Evolutionary conservation across 2,888 invertebrate species (phyloP), one percentile per base, ranked within the genome.

Genomic region (Synergus umbraculus): DNA sequence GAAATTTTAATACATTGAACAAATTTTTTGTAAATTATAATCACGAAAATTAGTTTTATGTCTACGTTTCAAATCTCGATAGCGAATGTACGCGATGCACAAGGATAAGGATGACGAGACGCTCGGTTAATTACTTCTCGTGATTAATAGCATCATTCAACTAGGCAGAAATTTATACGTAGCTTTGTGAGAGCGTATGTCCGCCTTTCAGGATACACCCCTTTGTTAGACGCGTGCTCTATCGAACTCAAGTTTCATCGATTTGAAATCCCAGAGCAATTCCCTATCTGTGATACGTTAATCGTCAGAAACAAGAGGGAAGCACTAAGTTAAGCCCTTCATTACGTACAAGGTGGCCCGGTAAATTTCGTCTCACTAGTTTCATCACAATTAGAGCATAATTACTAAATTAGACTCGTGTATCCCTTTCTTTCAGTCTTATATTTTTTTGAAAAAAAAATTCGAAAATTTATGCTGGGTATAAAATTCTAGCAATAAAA

Each of bases 81-180:
- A 54, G 73, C 29, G 29, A 69, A 29, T 29, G 29, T 46, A 22
- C 49, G 10, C 29, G 15, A 49, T 73, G 73, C 2, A 54, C 49
- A 54, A 54, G 76, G 76, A 80, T 80, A 80, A 81, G 80, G 80
- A 81, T 81, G 81, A 80, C 79, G 76, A 58, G 78, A 83, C 79
- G 79, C 80, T 78, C 66, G 76, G 80, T 82, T 83, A 83, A 83
- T 83, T 80, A 82, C 82, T 82, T 78, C 78, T 67, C 15, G 78
- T 80, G 83, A 82, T 82, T 76, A 79, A 83, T 82, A 69, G 60
- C 77, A 69, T 58, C 54, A 63, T 78, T 46, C 76, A 73, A 54
- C 54, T n/a, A 73, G 73, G 49, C 49, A 73, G 73, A 73, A 73
- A 73, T 73, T 73, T 73, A 73, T 73, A 73, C 73, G 54, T 37